Percentiles rank a stretch among this genome's conserved stretches.
Conservation (phyloP, 2,797 vertebrate genomes). For the Streptopelia turtur region DNA sequence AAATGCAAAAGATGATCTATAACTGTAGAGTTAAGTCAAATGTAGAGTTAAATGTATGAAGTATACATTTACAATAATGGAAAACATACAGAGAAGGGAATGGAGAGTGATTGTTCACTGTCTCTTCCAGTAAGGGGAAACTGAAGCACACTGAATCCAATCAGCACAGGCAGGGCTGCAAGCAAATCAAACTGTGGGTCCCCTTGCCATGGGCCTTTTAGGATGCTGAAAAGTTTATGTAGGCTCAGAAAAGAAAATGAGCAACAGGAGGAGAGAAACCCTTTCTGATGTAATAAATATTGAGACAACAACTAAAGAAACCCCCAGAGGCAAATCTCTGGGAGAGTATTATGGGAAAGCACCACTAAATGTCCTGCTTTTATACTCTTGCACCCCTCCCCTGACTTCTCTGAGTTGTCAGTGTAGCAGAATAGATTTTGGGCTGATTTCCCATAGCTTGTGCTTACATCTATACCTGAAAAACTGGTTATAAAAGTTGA, state of each 20-base stretch:
- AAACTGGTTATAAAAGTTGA: slow-evolving; percentile 11
- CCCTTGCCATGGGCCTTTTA: neutral
- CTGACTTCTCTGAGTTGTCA: neutral
- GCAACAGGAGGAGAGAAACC: neutral
- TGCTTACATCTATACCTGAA: neutral
- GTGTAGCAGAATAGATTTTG: neutral
- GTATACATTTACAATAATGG: neutral
- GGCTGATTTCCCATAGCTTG: neutral
- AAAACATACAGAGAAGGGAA: neutral
- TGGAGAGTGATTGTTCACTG: neutral
- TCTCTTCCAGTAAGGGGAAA: neutral
- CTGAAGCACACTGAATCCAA: neutral
- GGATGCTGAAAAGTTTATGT: neutral
- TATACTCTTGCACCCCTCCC: neutral
- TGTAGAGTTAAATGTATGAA: neutral
- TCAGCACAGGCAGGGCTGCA: neutral
- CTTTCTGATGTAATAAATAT: neutral
- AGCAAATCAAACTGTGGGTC: neutral
- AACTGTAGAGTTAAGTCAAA: neutral
- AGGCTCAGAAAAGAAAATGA: neutral
- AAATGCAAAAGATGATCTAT: neutral
- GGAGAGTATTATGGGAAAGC: neutral
- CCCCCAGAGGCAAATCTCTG: neutral
- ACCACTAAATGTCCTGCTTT: neutral
- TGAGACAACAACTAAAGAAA: neutral